A percentile compares a stretch with the other conserved stretches of the same genome.
These are phyloP conservation scores for Aegotheles bennettii DNA, from an alignment of 2,113 vertebrate species.

Conservation along the genomic window DNA sequence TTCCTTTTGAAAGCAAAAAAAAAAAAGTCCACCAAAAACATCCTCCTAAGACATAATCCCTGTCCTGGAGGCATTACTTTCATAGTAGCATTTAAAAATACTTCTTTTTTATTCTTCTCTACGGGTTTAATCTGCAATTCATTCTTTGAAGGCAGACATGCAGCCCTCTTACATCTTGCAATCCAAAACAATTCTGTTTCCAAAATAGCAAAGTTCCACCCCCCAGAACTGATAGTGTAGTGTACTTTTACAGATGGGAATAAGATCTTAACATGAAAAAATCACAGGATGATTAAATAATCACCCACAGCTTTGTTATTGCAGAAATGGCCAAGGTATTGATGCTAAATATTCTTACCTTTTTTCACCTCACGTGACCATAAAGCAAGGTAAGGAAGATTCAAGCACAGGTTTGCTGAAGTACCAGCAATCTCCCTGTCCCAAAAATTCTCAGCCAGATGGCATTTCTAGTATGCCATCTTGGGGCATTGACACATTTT, in stretches of 20 bases:
- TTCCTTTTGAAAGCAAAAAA: too few species aligned
- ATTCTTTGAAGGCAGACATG: neutral
- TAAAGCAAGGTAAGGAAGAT: neutral
- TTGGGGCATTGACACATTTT: neutral
- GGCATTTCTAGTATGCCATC: neutral
- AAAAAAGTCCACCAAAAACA: neutral
- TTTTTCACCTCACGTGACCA: neutral
- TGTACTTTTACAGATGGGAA: neutral
- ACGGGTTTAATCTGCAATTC: neutral
- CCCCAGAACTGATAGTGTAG: neutral
- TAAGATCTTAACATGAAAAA: neutral
- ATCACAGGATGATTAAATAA: neutral
- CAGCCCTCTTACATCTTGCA: neutral
- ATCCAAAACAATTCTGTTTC: neutral
- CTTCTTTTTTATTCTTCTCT: neutral
- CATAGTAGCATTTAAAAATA: neutral
- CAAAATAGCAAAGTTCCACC: neutral
- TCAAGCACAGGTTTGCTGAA: neutral
- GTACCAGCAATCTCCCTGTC: neutral
- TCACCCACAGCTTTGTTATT: neutral
- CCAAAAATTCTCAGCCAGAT: neutral
- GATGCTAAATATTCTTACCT: slow-evolving; percentile 3
- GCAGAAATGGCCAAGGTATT: neutral
- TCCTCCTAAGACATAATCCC: neutral
- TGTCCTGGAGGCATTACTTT: neutral